Base-by-base conservation (phyloP, 2,888 invertebrate species). In the Sarcophaga rosellei region DNA sequence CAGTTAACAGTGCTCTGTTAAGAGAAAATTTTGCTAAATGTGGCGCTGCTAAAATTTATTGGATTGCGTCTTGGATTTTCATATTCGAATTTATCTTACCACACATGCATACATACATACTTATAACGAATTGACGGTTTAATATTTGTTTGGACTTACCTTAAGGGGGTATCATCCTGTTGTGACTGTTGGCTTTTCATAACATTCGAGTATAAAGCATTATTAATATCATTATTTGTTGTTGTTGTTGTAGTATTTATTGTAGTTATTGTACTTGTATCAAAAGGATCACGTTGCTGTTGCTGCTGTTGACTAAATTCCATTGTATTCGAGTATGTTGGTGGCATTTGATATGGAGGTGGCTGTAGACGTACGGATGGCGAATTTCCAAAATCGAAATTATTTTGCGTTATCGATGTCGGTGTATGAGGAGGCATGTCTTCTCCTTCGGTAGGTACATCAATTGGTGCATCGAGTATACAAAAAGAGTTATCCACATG, bases 381-480 rank as follows among this genome's bases (percentile, higher is more conserved):
- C 0, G 90, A 90, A 35, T 81, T 66, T 69, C 76, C 80, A 23
- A 90, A 91, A 11, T 91, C 90, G 53, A 90, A 90, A 20, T 88
- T 84, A 53, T 62, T 75, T 73, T 82, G 88, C 88, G 53, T 88
- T 11, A 61, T n/a, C 81, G 21, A 88, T 88, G 66, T 81, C 53
- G 86, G 83, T 4, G 87, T 81, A 25, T 79, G 78, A 44, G 86
- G 76, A 81, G n/a, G n/a, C n/a, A 84, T 74, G 87, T 10, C 66
- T 12, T 90, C 90, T 11, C 89, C 89, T 59, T 91, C 92, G 0
- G 93, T 93, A 78, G 95, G 95, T 68, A 95, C 95, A 91, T 96
- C 96, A 76, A 96, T 96, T 0, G 96, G 96, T 88, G 96, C 95
- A 91, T 96, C 96, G 0, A 97, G 93, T 88, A 97, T 93, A 20